These are phyloP conservation scores for Eira barbara DNA, from an alignment of 2,113 vertebrate species.

Conservation along the genomic window DNA sequence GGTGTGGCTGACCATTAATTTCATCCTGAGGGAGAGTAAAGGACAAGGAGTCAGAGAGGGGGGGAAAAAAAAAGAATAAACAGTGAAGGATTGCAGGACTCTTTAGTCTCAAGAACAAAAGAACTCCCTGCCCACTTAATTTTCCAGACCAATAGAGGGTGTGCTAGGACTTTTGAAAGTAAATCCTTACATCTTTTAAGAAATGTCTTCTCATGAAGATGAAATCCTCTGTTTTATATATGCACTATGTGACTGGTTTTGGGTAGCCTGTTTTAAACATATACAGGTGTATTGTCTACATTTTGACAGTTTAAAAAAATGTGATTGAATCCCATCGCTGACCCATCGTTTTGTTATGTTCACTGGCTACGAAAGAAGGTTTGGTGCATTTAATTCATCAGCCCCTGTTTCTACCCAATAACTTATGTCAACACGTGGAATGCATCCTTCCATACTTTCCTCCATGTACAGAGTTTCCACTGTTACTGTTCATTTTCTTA, in stretches of 20 bases:
- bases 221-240: constrained; percentile 9
- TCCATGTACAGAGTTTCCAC: neutral
- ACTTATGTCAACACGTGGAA: neutral
- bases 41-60: neutral
- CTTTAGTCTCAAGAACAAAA: constrained; percentile 5
- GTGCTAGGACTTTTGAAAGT: constrained; percentile 32
- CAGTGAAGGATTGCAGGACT: neutral
- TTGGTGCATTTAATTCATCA: neutral
- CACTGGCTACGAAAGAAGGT: neutral
- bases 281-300: neutral
- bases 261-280: neutral
- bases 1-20: constrained; percentile 42
- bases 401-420: neutral
- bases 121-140: constrained; percentile 45
- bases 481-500: neutral
- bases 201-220: constrained; percentile 15
- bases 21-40: neutral
- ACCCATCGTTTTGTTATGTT: neutral
- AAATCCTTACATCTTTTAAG: constrained; percentile 48
- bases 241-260: neutral
- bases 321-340: neutral
- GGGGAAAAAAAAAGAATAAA: neutral
- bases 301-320: neutral
- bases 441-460: neutral
- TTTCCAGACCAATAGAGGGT: constrained; percentile 64